Evolutionary conservation across 1,140 invertebrate species (phyloP).

Genomic region (Diachasmimorpha longicaudata): DNA sequence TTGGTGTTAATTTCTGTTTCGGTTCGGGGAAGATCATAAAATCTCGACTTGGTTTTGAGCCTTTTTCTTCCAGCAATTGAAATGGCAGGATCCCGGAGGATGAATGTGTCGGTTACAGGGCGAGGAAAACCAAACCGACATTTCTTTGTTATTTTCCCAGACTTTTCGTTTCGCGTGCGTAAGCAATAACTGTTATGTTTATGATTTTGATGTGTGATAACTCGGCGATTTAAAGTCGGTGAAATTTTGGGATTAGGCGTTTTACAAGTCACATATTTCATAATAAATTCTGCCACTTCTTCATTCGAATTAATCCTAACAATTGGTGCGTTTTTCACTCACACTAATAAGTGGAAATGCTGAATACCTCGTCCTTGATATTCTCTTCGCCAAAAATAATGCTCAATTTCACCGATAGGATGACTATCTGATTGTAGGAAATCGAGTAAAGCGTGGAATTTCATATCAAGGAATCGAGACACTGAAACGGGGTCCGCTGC

Average conservation of each 20-base stretch:
- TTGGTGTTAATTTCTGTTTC: conserved; percentile 33
- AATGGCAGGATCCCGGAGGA: conserved; percentile 33
- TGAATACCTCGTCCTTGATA: conserved; percentile 1
- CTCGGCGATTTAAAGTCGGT: conserved; percentile 7
- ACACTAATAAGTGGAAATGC: conserved; percentile 3
- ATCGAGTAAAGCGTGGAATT: conserved; percentile 40
- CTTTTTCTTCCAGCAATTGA: conserved; percentile 37
- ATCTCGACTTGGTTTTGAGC: conserved; percentile 37
- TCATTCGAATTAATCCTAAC: background rate
- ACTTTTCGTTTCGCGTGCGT: background rate
- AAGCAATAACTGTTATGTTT: conserved; percentile 16
- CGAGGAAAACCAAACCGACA: conserved; percentile 43
- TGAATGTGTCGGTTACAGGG: conserved; percentile 32
- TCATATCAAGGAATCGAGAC: conserved; percentile 42
- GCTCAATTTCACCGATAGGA: conserved; percentile 38
- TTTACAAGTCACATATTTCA: conserved; percentile 15
- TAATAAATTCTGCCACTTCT: conserved; percentile 12
- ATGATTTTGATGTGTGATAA: conserved; percentile 15
- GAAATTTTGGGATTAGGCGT: conserved; percentile 4
- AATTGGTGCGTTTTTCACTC: conserved; percentile 4
- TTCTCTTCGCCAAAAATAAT: conserved; percentile 19
- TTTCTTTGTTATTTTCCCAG: conserved; percentile 16
- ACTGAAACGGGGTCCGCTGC: conserved; percentile 37
- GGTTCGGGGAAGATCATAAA: conserved; percentile 43
- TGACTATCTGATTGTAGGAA: conserved; percentile 36